phyloP scores from a whole-genome alignment of 2,113 vertebrate species.

The Silurus asotus region DNA sequence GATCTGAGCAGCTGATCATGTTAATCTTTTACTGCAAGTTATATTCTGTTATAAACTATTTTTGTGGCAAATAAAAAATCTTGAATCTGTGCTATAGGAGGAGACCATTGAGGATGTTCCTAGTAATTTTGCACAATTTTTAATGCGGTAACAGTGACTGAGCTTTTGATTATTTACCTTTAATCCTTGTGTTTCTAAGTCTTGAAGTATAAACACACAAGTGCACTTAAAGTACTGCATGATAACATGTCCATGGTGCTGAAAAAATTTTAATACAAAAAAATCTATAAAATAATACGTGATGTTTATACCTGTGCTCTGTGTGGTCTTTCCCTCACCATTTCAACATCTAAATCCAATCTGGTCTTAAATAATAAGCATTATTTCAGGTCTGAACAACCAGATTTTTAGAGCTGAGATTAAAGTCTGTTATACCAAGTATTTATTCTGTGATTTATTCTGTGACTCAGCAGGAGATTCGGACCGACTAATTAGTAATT shows the following conservation, averaged over 20 bases:
- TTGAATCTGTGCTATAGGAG: not conserved
- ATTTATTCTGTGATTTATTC: slow-evolving; percentile 28
- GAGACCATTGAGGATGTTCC: not conserved
- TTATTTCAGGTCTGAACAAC: not conserved
- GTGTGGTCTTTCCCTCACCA: not conserved
- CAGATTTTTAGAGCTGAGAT: slow-evolving; percentile 4
- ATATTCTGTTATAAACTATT: too few relatives aligned
- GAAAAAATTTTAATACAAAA: not conserved
- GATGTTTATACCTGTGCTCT: not conserved
- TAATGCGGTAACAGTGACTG: not conserved
- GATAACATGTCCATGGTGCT: not conserved
- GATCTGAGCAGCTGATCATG: too few relatives aligned
- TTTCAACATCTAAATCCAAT: not conserved
- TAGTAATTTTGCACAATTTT: not conserved
- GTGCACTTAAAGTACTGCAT: not conserved
- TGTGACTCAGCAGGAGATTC: slow-evolving; percentile 22
- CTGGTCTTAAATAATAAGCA: not conserved
- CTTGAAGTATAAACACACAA: not conserved
- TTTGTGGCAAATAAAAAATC: not conserved
- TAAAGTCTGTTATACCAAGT: slow-evolving; percentile 23
- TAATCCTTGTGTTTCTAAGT: not conserved
- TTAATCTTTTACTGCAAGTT: too few relatives aligned
- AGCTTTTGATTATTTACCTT: not conserved
- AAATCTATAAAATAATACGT: not conserved
- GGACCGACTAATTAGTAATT: slow-evolving; percentile 31